Evolutionary conservation across 2,113 vertebrate genomes (phyloP).

Genomic region (Dicentrarchus labrax): DNA sequence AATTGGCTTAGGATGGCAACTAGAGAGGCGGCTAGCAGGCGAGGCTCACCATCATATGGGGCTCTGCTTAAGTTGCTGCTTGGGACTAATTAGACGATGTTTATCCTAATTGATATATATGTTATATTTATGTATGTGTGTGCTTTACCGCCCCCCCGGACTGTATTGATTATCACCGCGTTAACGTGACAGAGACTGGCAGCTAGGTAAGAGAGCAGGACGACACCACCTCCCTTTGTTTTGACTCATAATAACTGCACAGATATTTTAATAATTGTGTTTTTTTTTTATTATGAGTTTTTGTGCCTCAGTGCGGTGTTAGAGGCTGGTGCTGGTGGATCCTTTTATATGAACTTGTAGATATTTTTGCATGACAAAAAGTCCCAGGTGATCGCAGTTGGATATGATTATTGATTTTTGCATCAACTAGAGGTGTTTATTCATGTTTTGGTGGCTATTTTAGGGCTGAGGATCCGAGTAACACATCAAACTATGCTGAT

Average conservation of each 20-base stretch:
- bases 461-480: background rate
- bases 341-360: background rate
- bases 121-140: too few species aligned
- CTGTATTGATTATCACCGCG: background rate
- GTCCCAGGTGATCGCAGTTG: background rate
- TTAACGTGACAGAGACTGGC: background rate
- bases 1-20: constrained; percentile 76
- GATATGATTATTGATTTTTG: background rate
- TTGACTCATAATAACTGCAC: background rate
- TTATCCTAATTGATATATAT: background rate
- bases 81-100: constrained; percentile 9
- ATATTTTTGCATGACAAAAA: too few species aligned
- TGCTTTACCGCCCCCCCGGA: background rate
- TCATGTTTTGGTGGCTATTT: too few species aligned
- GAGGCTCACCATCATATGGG: constrained; percentile 7
- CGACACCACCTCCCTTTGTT: background rate
- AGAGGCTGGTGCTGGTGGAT: too few species aligned
- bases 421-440: background rate
- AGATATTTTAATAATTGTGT: too few species aligned
- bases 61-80: background rate
- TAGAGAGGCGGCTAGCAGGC: constrained; percentile 33
- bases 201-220: background rate
- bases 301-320: too few species aligned
- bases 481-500: background rate
- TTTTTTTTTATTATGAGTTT: too few species aligned